These are phyloP conservation scores for Pteropus alecto DNA, from an alignment of 2,113 vertebrate genomes.

Conservation along the genomic window DNA sequence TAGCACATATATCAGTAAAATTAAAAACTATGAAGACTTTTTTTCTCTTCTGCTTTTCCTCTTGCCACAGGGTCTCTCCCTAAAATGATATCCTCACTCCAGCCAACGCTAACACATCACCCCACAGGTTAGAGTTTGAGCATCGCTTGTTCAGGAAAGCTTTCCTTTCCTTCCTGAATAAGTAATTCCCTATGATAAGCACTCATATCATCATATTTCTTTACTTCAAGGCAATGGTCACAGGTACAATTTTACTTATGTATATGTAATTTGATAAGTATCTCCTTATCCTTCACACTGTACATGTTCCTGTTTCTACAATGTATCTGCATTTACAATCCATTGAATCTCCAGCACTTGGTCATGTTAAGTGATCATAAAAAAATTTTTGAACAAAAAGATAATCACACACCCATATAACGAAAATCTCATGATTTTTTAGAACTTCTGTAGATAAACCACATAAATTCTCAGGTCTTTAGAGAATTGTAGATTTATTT, in stretches of 20 bases:
- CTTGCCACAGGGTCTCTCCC: not conserved
- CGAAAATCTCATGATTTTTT: not conserved
- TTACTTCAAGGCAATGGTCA: not conserved
- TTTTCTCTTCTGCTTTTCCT: not conserved
- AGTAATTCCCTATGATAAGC: not conserved
- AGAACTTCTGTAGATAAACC: not conserved
- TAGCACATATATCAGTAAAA: conserved; percentile 59
- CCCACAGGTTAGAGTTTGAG: not conserved
- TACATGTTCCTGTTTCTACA: not conserved
- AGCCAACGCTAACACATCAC: not conserved
- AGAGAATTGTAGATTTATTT: not conserved
- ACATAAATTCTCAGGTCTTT: not conserved
- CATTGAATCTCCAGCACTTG: not conserved
- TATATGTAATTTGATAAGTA: not conserved
- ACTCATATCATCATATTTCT: not conserved
- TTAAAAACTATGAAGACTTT: conserved; percentile 33
- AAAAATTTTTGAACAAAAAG: not conserved
- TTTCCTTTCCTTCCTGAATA: not conserved
- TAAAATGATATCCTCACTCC: not conserved
- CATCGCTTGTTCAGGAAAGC: not conserved
- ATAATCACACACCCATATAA: not conserved
- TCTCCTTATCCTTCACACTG: not conserved
- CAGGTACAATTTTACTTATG: not conserved
- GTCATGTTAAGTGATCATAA: not conserved
- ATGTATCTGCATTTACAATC: not conserved